Conservation (phyloP, 2,888 invertebrate genomes). For the Ichneumoninae sp. region DNA sequence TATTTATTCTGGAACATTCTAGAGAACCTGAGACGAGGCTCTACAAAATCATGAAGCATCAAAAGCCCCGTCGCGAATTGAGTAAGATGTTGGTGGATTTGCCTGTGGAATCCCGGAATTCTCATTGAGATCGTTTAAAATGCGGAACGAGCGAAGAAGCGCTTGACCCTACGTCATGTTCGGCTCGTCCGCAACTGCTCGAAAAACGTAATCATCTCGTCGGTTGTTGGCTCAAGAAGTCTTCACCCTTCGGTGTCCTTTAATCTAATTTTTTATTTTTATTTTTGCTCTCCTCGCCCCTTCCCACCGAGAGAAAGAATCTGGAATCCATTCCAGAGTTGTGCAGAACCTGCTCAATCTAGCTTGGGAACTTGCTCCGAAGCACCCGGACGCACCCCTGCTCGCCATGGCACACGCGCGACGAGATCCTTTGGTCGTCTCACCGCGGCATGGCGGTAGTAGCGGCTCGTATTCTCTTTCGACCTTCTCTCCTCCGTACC, state of each 20-base stretch:
- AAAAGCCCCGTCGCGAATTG: neutral
- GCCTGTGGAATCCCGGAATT: neutral
- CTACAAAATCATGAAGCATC: neutral
- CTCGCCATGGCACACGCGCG: conserved; percentile 23
- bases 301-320: conserved; percentile 16
- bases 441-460: conserved; percentile 36
- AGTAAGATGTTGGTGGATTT: neutral
- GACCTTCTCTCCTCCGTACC: conserved; percentile 50
- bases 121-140: conserved; percentile 7
- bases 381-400: conserved; percentile 20
- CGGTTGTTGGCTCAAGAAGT: conserved; percentile 52
- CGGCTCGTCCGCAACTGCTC: conserved; percentile 35
- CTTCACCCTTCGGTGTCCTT: conserved; percentile 24
- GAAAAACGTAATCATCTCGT: conserved; percentile 52
- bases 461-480: conserved; percentile 45
- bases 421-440: conserved; percentile 33
- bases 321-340: conserved; percentile 4
- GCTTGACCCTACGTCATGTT: conserved; percentile 5
- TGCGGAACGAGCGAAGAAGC: neutral
- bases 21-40: too few relatives aligned
- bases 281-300: conserved; percentile 41
- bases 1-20: neutral
- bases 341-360: conserved; percentile 11
- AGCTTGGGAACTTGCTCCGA: neutral
- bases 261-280: conserved; percentile 16